These are phyloP conservation scores for Merluccius polli DNA, from an alignment of 2,797 vertebrate genomes.

Conservation along the genomic window DNA sequence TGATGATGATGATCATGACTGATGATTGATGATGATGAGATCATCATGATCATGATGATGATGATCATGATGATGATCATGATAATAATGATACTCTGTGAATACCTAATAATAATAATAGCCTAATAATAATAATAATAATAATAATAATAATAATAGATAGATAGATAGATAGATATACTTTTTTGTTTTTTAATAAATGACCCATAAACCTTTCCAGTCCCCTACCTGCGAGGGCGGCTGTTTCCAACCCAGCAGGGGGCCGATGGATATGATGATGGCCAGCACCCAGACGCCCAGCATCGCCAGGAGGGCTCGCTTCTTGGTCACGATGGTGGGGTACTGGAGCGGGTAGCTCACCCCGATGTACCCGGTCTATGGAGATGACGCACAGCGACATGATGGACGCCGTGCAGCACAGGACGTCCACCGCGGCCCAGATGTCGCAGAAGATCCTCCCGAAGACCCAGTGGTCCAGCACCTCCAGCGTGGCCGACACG, in stretches of 20 bases:
- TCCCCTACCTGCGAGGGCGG: conserved; percentile 71
- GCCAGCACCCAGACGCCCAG: conserved; percentile 88
- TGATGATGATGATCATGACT: no score
- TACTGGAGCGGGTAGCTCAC: conserved; percentile 95
- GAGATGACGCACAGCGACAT: conserved; percentile 98
- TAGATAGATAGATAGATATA: background rate
- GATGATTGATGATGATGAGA: no score
- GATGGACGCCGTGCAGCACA: conserved; percentile 98
- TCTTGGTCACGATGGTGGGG: conserved; percentile 96
- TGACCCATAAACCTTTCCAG: background rate
- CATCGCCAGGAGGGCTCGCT: conserved; percentile 81
- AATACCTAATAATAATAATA: no score
- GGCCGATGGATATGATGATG: conserved; percentile 92
- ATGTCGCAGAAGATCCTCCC: conserved; percentile 96
- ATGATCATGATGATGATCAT: no score
- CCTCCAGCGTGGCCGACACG: conserved; percentile 93
- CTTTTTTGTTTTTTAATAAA: background rate
- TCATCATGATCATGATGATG: no score
- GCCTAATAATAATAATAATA: no score
- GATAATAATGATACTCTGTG: no score
- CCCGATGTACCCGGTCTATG: conserved; percentile 91
- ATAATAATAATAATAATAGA: background rate
- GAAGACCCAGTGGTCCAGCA: conserved; percentile 93
- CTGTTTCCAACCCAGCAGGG: conserved; percentile 96
- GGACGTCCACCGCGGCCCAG: conserved; percentile 98